A percentile compares a stretch with the other conserved stretches of the same genome.
Evolutionary conservation across 2,888 invertebrate genomes (phyloP).

Genomic region (Heteromurus nitidus): DNA sequence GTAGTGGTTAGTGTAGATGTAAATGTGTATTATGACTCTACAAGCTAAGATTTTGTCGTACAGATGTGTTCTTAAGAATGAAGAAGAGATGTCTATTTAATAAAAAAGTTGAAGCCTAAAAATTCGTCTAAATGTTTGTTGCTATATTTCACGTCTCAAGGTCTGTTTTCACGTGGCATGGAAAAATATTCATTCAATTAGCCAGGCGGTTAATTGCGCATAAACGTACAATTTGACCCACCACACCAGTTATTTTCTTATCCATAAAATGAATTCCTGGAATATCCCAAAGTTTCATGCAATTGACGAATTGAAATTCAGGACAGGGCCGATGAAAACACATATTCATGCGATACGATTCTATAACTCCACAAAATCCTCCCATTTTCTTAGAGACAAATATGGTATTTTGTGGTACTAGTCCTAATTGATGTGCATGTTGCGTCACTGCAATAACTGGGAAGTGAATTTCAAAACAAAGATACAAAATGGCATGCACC

Average conservation of each 20-base stretch:
- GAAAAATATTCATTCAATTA: background rate
- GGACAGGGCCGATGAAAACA: too few species aligned
- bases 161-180: background rate
- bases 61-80: conserved; percentile 60
- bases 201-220: background rate
- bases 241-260: background rate
- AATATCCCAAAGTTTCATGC: too few species aligned
- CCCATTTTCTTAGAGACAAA: too few species aligned
- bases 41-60: conserved; percentile 56
- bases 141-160: background rate
- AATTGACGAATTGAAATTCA: too few species aligned
- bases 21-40: conserved; percentile 14
- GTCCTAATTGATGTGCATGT: too few species aligned
- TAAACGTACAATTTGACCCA: background rate
- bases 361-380: too few species aligned
- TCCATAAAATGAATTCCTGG: background rate
- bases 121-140: background rate
- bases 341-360: too few species aligned
- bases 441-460: too few species aligned
- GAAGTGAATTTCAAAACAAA: too few species aligned
- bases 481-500: too few species aligned
- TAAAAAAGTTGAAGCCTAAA: conserved; percentile 49
- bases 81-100: conserved; percentile 62
- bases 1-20: background rate
- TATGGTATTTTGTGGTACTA: too few species aligned